Percentiles rank a stretch among this genome's conserved stretches.
Evolutionary conservation across 2,797 vertebrate species (phyloP).

Genomic region (Alectoris magna): DNA sequence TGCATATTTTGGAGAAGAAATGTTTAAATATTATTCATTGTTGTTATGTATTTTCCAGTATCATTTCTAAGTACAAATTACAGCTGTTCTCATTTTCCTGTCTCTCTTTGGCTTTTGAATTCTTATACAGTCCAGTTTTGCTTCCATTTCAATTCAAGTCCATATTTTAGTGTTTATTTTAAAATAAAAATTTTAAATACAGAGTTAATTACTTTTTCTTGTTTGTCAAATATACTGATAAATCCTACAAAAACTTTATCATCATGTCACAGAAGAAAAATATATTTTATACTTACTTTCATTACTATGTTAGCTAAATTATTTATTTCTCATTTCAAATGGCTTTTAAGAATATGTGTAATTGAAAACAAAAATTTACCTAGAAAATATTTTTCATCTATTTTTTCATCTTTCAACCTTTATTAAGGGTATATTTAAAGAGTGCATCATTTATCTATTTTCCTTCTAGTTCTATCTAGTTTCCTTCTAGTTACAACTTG

Average conservation of each 20-base stretch:
- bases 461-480: neutral
- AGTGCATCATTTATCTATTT: neutral
- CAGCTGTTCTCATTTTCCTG: neutral
- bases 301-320: neutral
- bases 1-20: neutral
- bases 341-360: neutral
- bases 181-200: neutral
- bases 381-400: neutral
- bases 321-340: neutral
- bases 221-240: neutral
- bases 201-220: neutral
- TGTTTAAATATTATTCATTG: neutral
- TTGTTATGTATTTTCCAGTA: neutral
- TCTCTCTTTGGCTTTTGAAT: neutral
- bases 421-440: neutral
- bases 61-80: neutral
- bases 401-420: neutral
- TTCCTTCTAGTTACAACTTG: neutral
- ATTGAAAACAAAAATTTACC: neutral
- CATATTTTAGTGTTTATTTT: neutral
- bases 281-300: neutral
- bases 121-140: neutral
- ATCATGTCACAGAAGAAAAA: neutral
- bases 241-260: neutral
- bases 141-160: neutral